A percentile compares a stretch with the other conserved stretches of the same genome.
phyloP scores from a whole-genome alignment of 1,140 invertebrate species.

The Coboldia fuscipes region DNA sequence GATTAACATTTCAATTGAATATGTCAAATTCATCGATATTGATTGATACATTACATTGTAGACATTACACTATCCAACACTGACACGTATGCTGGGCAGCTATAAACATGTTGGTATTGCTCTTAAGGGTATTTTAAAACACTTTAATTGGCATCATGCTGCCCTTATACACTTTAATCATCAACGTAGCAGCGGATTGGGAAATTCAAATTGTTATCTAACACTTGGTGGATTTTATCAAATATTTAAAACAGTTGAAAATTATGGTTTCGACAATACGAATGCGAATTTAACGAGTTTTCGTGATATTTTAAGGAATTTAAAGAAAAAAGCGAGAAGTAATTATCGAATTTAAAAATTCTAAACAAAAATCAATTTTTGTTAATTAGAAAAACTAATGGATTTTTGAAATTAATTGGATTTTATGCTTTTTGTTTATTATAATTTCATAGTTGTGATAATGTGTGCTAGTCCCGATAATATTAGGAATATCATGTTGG shows the following conservation, averaged over 20 bases:
- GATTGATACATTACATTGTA: neutral
- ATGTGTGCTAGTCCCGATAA: conserved; percentile 78
- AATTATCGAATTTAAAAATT: neutral
- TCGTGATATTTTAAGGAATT: conserved; percentile 33
- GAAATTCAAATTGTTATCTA: conserved; percentile 49
- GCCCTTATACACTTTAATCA: conserved; percentile 45
- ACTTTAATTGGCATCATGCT: conserved; percentile 44
- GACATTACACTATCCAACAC: conserved; percentile 36
- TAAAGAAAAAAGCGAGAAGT: conserved; percentile 53
- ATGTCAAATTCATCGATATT: neutral
- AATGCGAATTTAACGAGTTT: conserved; percentile 24
- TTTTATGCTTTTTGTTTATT: conserved; percentile 5
- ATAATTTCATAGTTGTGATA: conserved; percentile 53
- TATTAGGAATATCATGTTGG: conserved; percentile 71
- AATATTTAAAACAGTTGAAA: conserved; percentile 25
- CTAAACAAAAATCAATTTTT: neutral
- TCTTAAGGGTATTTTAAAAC: conserved; percentile 35
- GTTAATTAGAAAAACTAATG: neutral
- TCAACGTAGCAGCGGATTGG: conserved; percentile 24
- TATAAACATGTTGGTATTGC: conserved; percentile 53
- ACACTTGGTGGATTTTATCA: conserved; percentile 38
- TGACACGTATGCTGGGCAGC: conserved; percentile 72
- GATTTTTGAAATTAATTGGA: conserved; percentile 8
- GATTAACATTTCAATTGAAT: no score
- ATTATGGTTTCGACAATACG: conserved; percentile 34